These are phyloP conservation scores for Penaeus vannamei DNA, from an alignment of 1,140 invertebrate species.

Conservation along the genomic window DNA sequence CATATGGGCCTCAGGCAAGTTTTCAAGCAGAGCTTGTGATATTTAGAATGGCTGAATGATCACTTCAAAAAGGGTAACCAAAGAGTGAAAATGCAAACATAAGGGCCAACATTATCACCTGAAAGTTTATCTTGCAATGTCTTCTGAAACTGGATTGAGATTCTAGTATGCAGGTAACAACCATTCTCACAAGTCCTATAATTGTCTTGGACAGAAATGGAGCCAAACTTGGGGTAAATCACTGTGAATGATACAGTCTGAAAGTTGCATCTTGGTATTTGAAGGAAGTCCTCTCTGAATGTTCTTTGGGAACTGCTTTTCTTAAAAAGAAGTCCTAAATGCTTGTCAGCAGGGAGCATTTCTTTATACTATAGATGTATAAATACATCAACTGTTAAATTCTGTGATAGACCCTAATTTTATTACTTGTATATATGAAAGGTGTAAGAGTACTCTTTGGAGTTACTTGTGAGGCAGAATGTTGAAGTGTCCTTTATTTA, in stretches of 20 bases:
- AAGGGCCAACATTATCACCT: too few relatives aligned
- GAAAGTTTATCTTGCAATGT: too few relatives aligned
- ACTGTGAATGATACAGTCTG: slow-evolving; percentile 52
- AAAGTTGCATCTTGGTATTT: slow-evolving; percentile 40
- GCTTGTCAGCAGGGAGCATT: slow-evolving; percentile 17
- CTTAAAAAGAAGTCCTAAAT: neutral
- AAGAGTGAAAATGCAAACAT: too few relatives aligned
- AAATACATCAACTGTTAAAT: slow-evolving; percentile 56
- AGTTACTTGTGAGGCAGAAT: slow-evolving; percentile 49
- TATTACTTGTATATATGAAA: slow-evolving; percentile 55
- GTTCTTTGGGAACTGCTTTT: neutral
- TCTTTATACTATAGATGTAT: slow-evolving; percentile 42
- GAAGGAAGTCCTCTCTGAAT: slow-evolving; percentile 29
- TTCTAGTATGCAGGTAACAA: too few relatives aligned
- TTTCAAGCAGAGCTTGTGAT: too few relatives aligned
- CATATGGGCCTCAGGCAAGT: neutral
- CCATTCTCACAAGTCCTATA: too few relatives aligned
- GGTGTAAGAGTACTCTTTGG: slow-evolving; percentile 53
- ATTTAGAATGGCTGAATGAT: too few relatives aligned
- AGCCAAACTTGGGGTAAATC: slow-evolving; percentile 59
- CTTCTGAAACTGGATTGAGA: too few relatives aligned
- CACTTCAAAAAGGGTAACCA: too few relatives aligned
- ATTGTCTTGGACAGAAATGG: slow-evolving; percentile 5
- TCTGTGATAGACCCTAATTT: slow-evolving; percentile 58
- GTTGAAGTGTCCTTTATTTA: slow-evolving; percentile 51